Percentiles rank a stretch among this genome's conserved stretches.
Evolutionary conservation across 2,113 vertebrate species (phyloP).

Genomic region (Noturus placidus): DNA sequence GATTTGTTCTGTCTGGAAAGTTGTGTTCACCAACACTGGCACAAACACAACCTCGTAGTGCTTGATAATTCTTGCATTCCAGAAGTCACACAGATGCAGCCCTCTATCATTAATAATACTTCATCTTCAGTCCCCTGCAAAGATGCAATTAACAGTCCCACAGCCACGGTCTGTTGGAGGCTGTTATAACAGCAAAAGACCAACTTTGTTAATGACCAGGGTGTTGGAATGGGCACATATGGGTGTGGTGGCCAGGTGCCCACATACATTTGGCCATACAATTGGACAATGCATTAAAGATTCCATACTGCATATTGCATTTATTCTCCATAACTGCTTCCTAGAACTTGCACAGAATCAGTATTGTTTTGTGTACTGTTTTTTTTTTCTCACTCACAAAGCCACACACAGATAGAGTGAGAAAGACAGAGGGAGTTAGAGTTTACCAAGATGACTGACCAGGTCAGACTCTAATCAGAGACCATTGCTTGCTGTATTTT

Average conservation of each 20-base stretch:
- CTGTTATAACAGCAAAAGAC: neutral
- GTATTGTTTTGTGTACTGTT: neutral
- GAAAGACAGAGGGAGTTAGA: too few species aligned
- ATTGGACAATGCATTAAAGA: neutral
- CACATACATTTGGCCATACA: neutral
- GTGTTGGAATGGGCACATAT: neutral
- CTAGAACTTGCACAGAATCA: neutral
- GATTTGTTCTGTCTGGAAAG: constrained; percentile 55
- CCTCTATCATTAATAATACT: neutral
- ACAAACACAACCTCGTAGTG: neutral
- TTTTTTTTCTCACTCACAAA: neutral
- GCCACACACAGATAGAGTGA: too few species aligned
- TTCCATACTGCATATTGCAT: neutral
- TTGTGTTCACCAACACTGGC: neutral
- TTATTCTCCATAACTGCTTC: neutral
- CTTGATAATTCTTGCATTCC: neutral
- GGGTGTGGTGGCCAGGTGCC: neutral
- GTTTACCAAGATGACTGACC: too few species aligned
- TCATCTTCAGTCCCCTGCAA: neutral
- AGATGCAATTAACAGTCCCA: neutral
- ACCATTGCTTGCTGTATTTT: neutral
- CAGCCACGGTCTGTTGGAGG: neutral
- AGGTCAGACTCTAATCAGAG: neutral
- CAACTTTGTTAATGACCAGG: neutral
- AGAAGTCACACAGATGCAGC: neutral